A percentile compares a stretch with the other conserved stretches of the same genome.
phyloP scores from a whole-genome alignment of 2,888 invertebrate species.

The Acheta domesticus region DNA sequence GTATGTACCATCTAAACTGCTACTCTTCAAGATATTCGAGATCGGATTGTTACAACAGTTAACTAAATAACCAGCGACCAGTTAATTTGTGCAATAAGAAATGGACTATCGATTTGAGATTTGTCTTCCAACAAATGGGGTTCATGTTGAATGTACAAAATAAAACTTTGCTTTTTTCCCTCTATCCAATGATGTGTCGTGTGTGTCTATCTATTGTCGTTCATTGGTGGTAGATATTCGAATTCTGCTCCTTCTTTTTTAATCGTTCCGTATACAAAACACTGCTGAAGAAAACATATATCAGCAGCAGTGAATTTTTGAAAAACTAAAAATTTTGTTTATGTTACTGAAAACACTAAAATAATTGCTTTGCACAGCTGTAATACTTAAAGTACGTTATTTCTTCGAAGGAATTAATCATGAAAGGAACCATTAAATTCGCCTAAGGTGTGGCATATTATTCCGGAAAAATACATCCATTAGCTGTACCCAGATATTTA shows the following conservation, averaged over 20 bases:
- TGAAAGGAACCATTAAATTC: too few species aligned
- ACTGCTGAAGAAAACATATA: too few species aligned
- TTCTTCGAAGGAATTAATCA: too few species aligned
- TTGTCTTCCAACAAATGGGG: neutral
- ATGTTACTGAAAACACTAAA: too few species aligned
- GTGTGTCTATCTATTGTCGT: neutral
- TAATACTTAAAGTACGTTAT: too few species aligned
- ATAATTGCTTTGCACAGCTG: too few species aligned
- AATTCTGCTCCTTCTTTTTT: neutral
- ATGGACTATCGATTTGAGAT: neutral
- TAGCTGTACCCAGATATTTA: too few species aligned
- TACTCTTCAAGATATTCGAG: neutral
- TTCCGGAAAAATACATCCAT: too few species aligned
- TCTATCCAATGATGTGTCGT: neutral
- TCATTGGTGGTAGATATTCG: neutral
- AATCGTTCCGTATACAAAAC: neutral
- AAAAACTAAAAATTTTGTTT: too few species aligned
- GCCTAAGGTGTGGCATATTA: too few species aligned
- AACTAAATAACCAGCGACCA: constrained; percentile 20
- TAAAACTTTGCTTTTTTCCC: neutral
- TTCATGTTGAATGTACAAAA: neutral
- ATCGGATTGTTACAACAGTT: neutral
- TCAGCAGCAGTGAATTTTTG: too few species aligned
- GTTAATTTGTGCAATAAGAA: neutral
- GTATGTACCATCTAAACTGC: neutral